These are phyloP conservation scores for Entomobrya proxima DNA, from an alignment of 2,888 invertebrate genomes.

Conservation along the genomic window DNA sequence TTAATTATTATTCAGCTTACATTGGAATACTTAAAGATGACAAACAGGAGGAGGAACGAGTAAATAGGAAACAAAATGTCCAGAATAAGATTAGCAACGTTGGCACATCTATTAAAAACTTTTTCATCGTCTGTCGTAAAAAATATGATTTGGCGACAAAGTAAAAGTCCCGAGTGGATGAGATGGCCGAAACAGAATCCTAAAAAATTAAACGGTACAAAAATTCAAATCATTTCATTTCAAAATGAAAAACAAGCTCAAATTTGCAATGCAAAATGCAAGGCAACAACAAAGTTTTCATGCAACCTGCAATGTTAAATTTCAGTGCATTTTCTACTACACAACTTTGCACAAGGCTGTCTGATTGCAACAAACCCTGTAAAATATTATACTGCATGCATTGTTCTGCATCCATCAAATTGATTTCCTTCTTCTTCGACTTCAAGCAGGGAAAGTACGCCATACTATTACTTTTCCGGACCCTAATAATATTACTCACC, in stretches of 20 bases:
- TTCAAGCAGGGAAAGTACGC: neutral
- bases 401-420: too few relatives aligned
- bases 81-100: conserved; percentile 81
- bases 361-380: too few relatives aligned
- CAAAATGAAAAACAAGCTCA: too few relatives aligned
- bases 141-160: conserved; percentile 84
- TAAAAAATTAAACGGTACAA: conserved; percentile 77
- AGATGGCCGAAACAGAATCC: conserved; percentile 88
- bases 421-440: too few relatives aligned
- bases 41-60: conserved; percentile 86
- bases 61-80: conserved; percentile 85
- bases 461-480: neutral
- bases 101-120: conserved; percentile 82
- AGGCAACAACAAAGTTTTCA: too few relatives aligned
- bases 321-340: too few relatives aligned
- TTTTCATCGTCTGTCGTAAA: conserved; percentile 79
- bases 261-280: too few relatives aligned
- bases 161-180: conserved; percentile 84
- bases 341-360: too few relatives aligned
- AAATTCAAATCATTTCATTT: too few relatives aligned
- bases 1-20: conserved; percentile 78
- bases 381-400: too few relatives aligned
- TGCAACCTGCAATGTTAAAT: too few relatives aligned
- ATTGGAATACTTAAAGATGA: conserved; percentile 89
- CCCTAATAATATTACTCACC: conserved; percentile 15